These are phyloP conservation scores for Rhabdornis inornatus DNA, from an alignment of 2,113 vertebrate genomes.

Conservation along the genomic window DNA sequence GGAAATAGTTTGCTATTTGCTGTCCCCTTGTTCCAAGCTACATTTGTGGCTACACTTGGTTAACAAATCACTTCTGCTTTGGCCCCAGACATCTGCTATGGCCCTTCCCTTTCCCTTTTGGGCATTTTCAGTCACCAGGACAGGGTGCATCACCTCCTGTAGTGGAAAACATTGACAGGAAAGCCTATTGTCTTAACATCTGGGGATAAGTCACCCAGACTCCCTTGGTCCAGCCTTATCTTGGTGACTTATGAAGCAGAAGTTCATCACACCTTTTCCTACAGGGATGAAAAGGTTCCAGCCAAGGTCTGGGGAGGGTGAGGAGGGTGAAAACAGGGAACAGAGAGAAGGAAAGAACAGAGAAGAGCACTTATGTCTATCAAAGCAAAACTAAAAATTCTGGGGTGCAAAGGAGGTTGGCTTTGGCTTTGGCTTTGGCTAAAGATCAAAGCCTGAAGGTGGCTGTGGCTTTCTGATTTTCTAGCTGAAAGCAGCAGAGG, in stretches of 20 bases:
- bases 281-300: neutral
- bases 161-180: slow-evolving; percentile 5
- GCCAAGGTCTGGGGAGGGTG: neutral
- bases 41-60: neutral
- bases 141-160: neutral
- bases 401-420: neutral
- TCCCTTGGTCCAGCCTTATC: neutral
- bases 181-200: neutral
- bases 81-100: neutral
- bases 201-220: neutral
- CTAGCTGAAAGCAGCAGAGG: neutral
- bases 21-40: neutral
- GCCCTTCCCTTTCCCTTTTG: neutral
- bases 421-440: neutral
- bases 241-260: neutral
- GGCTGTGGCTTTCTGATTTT: neutral
- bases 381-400: neutral
- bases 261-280: neutral
- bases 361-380: neutral
- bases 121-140: neutral
- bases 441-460: neutral
- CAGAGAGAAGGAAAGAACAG: neutral
- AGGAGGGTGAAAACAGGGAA: neutral
- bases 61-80: neutral
- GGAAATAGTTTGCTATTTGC: neutral